Evolutionary conservation across 2,797 vertebrate species (phyloP), one percentile per base, ranked within the genome.

Genomic region (Rhynchotus rufescens): DNA sequence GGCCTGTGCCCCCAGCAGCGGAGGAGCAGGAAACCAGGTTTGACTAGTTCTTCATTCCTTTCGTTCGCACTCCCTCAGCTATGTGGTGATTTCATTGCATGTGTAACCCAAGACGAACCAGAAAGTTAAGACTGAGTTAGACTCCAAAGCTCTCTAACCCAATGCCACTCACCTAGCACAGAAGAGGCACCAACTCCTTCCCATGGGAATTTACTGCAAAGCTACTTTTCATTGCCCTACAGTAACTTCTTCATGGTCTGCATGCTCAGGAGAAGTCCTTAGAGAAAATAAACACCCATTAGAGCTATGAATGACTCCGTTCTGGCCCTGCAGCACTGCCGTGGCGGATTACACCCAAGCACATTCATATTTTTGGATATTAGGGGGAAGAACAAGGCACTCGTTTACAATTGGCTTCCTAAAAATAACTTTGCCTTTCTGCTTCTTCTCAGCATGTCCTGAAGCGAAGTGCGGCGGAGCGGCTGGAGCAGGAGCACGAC

Each of bases 371-470:
- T 56, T 72, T 74, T 57, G 19, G 4, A 5, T 17, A 20, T 2
- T n/a, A 26, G 15, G 51, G 51, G 30, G 32, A 59, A 62, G 19
- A 80, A 67, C 4, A 34, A n/a, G 15, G 10, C 10, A 25, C n/a
- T 22, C 26, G 26, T n/a, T n/a, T 38, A n/a, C 44, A 9, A 14
- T 47, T 61, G 52, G 3, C 71, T 51, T 64, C 45, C 89, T 59
- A 69, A 32, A 66, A 81, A 44, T 32, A 38, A 45, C 54, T 25
- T 10, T 38, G 11, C 22, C 21, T 89, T 40, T 89, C 78, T 86
- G 44, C 82, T 32, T 20, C 59, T 84, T 73, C 73, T 49, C 94
- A 98, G 97, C 68, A 96, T 97, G 98, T 97, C 98, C 54, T 98
- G 97, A 98, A 85, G 8, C 1, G 28, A 72, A 26, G 6, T 2